A percentile compares a stretch with the other conserved stretches of the same genome.
phyloP scores from a whole-genome alignment of 1,140 invertebrate species.

The Ceratina japonica region DNA sequence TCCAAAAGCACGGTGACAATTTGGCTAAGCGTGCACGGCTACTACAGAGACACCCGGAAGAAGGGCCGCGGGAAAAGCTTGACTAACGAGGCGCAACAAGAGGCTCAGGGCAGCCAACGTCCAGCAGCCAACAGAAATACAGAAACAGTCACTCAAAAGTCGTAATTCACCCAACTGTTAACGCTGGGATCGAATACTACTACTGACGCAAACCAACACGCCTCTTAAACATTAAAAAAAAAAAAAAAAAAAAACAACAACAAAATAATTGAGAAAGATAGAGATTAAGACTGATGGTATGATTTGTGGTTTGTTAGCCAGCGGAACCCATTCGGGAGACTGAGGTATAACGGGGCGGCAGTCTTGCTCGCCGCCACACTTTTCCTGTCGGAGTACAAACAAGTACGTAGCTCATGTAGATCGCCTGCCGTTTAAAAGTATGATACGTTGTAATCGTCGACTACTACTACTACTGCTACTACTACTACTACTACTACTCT shows the following conservation, averaged over 20 bases:
- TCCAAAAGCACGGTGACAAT: too few relatives aligned
- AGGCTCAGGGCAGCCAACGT: neutral
- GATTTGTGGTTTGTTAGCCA: conserved; percentile 83
- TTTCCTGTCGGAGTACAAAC: conserved; percentile 83
- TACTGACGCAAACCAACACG: conserved; percentile 47
- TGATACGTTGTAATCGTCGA: conserved; percentile 74
- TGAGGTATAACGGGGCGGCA: conserved; percentile 80
- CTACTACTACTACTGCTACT: too few relatives aligned
- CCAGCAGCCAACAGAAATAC: conserved; percentile 6
- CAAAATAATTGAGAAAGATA: conserved; percentile 46
- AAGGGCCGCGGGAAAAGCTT: neutral
- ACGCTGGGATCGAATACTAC: conserved; percentile 29
- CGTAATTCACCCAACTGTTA: conserved; percentile 23
- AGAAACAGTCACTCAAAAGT: neutral
- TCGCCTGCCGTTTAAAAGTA: conserved; percentile 73
- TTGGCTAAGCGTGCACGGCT: too few relatives aligned
- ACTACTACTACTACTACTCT: too few relatives aligned
- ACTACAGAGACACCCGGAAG: neutral
- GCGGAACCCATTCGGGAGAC: conserved; percentile 87
- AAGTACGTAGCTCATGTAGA: conserved; percentile 82
- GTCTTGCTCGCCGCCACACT: conserved; percentile 78
- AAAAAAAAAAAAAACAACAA: conserved; percentile 36
- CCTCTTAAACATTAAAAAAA: too few relatives aligned
- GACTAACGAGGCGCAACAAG: neutral
- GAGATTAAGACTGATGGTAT: conserved; percentile 76